phyloP scores from a whole-genome alignment of 2,797 vertebrate species.

The Moxostoma hubbsi region DNA sequence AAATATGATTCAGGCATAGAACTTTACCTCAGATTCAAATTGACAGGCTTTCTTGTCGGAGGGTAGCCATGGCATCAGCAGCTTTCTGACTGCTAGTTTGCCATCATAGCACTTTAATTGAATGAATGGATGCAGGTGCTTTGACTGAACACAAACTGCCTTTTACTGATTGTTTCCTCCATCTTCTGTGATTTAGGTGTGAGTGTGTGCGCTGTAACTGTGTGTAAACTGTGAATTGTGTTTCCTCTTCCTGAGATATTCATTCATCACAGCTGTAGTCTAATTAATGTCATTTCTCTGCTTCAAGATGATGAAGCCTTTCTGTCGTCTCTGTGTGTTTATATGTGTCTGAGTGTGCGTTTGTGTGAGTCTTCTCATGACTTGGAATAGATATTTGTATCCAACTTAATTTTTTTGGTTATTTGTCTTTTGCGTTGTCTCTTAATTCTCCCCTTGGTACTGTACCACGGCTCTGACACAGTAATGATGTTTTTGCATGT shows the following conservation, averaged over 20 bases:
- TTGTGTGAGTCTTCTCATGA: not conserved
- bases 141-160: conserved; percentile 35
- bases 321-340: not conserved
- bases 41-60: conserved; percentile 19
- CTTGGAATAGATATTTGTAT: too few species aligned
- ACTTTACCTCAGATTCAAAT: conserved; percentile 11
- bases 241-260: conserved; percentile 37
- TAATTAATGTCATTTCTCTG: conserved; percentile 73
- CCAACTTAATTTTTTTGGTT: too few species aligned
- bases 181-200: conserved; percentile 61
- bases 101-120: conserved; percentile 29
- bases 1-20: not conserved
- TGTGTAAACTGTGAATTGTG: conserved; percentile 27
- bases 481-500: too few species aligned
- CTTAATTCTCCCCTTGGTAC: too few species aligned
- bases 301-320: conserved; percentile 61
- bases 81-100: conserved; percentile 17
- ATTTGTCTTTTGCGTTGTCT: not conserved
- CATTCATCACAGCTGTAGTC: conserved; percentile 57
- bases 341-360: not conserved
- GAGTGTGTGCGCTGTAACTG: conserved; percentile 39
- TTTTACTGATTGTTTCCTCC: conserved; percentile 58
- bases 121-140: conserved; percentile 44
- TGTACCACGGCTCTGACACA: too few species aligned
- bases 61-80: conserved; percentile 25